Evolutionary conservation across 2,888 invertebrate species (phyloP).

Genomic region (Scaeva pyrastri): DNA sequence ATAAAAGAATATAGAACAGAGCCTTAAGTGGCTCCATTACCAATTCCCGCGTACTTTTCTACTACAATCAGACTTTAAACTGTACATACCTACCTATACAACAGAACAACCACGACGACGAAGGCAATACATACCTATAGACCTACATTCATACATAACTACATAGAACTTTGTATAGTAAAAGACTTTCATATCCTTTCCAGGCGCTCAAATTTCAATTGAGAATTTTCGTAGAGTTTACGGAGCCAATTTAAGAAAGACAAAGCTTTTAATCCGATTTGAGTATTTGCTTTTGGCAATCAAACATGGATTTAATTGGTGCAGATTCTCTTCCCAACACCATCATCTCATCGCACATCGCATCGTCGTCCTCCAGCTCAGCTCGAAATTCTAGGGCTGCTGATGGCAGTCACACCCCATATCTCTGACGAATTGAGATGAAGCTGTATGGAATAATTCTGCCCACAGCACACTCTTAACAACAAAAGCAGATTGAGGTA

Average conservation of each 20-base stretch:
- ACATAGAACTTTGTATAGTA: neutral
- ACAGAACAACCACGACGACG: neutral
- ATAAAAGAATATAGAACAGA: neutral
- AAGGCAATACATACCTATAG: neutral
- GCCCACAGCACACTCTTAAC: conserved; percentile 44
- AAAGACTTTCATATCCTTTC: conserved; percentile 63
- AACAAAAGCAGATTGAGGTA: conserved; percentile 54
- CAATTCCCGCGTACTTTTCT: conserved; percentile 16
- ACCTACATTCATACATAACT: too few relatives aligned
- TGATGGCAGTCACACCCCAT: conserved; percentile 14
- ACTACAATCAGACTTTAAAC: neutral
- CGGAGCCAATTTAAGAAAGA: conserved; percentile 76
- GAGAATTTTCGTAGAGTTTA: conserved; percentile 73
- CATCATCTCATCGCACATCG: neutral
- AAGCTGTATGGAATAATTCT: neutral
- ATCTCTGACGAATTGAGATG: neutral
- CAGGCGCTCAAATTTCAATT: conserved; percentile 75
- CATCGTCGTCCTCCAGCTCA: too few relatives aligned
- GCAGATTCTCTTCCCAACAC: conserved; percentile 49
- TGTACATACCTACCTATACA: neutral
- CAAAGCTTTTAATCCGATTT: conserved; percentile 76
- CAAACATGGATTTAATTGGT: conserved; percentile 76
- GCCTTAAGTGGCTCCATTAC: conserved; percentile 41
- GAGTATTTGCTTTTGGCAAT: conserved; percentile 76
- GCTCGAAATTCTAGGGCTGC: too few relatives aligned